phyloP scores from a whole-genome alignment of 1,140 invertebrate species.

The Zaprionus kolodkinae region DNA sequence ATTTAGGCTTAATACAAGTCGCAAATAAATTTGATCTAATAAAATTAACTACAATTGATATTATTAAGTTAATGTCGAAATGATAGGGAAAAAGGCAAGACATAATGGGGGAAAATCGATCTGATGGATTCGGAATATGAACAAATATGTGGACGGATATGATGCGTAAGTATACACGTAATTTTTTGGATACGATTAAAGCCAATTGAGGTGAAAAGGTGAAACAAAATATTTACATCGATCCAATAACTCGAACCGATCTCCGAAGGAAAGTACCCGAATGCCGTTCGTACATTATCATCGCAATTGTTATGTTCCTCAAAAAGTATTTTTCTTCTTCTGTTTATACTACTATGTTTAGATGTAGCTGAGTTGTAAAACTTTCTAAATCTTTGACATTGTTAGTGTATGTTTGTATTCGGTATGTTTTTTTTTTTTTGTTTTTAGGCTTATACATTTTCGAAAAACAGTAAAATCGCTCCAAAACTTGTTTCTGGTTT shows the following conservation, averaged over 20 bases:
- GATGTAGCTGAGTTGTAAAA: conserved; percentile 48
- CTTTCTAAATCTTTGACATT: conserved; percentile 53
- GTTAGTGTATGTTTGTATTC: conserved; percentile 57
- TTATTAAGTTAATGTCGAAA: conserved; percentile 35
- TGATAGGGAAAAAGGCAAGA: conserved; percentile 20
- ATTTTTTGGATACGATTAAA: conserved; percentile 39
- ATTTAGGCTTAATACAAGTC: conserved; percentile 7
- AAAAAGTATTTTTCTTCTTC: conserved; percentile 1
- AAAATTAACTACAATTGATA: conserved; percentile 75
- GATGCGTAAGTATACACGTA: conserved; percentile 63
- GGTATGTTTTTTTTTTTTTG: conserved; percentile 36
- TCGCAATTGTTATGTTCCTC: conserved; percentile 2
- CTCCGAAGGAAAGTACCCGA: conserved; percentile 9
- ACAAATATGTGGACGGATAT: conserved; percentile 78
- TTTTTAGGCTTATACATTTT: conserved; percentile 69
- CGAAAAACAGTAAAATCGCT: conserved; percentile 80
- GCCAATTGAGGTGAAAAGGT: background rate
- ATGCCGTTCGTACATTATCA: background rate
- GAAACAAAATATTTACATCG: conserved; percentile 25
- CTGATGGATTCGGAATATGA: conserved; percentile 28
- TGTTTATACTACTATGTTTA: conserved; percentile 4
- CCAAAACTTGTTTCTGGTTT: conserved; percentile 73
- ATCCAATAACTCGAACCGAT: conserved; percentile 20
- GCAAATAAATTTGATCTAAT: conserved; percentile 72
- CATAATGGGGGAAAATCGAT: background rate